These are phyloP conservation scores for Zingel zingel DNA, from an alignment of 2,113 vertebrate genomes.

Conservation along the genomic window DNA sequence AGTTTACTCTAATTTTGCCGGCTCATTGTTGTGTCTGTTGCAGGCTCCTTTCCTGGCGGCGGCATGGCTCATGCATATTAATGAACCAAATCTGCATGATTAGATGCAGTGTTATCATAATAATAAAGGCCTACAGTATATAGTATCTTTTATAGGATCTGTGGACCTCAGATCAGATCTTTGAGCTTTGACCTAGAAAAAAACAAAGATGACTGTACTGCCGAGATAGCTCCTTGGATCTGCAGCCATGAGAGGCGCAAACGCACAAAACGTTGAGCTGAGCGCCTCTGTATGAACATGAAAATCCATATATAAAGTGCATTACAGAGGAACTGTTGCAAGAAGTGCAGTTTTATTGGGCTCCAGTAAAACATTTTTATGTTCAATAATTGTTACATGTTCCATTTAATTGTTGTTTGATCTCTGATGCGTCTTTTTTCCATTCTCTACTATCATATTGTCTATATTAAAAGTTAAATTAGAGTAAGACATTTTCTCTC, in stretches of 20 bases:
- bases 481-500: too few relatives aligned
- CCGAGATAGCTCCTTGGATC: slow-evolving; percentile 25
- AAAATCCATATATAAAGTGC: slow-evolving; percentile 1
- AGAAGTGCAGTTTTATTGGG: not conserved
- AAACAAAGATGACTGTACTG: slow-evolving; percentile 58
- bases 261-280: slow-evolving; percentile 13
- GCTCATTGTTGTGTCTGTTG: slow-evolving; percentile 83
- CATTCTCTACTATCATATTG: not conserved
- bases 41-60: slow-evolving; percentile 77
- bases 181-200: slow-evolving; percentile 66
- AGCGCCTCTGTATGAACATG: not conserved
- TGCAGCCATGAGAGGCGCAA: slow-evolving; percentile 22
- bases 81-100: slow-evolving; percentile 72
- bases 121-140: slow-evolving; percentile 74
- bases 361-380: not conserved
- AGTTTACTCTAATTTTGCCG: slow-evolving; percentile 75
- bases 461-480: not conserved
- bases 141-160: slow-evolving; percentile 51
- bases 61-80: slow-evolving; percentile 77
- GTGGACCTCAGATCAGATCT: slow-evolving; percentile 62
- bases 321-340: not conserved
- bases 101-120: slow-evolving; percentile 75
- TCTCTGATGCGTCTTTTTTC: not conserved
- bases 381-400: not conserved
- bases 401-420: too few relatives aligned